Base-by-base conservation (phyloP, 2,888 invertebrate species). In the Laspeyria flexula region DNA sequence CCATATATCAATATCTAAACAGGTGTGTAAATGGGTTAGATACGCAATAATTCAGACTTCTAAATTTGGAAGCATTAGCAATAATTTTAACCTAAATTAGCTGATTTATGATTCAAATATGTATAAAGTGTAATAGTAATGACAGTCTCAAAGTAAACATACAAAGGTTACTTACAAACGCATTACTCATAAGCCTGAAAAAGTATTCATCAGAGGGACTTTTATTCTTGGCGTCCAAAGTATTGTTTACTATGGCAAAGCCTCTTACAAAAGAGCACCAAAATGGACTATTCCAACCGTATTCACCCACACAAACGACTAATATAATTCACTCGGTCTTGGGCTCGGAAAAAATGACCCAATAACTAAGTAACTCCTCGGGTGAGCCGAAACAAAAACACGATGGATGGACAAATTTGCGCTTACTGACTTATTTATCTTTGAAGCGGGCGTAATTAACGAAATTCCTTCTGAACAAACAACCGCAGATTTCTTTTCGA, bases 401-500 rank as follows among this genome's bases (percentile, higher is more conserved):
- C 75, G 75, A 85, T 79, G 71, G 86, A 88, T 85, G 83, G 81
- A 88, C 86, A 87, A 88, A 88, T 88, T 86, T 84, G 77, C 83
- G 83, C 85, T 85, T 82, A 83, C 75, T 85, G 85, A 87, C 88
- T 88, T 90, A 86, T 88, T 89, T 88, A 88, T 88, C 84, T 81
- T 74, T 67, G 74, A 69, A 77, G 73, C 73, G 77, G 58, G 61
- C 69, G 84, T 86, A 88, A 89, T 90, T 88, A 90, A 86, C 81
- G 82, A 74, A 82, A 85, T 86, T 86, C 79, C 78, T 81, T 64
- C 65, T 57, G 58, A 52, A 43, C 65, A 67, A 80, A 72, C 75
- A 67, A 77, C 83, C 82, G 70, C 84, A 80, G 85, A 87, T 86
- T 86, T 85, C 79, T 79, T 81, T 75, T 48, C 77, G 72, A 75